Evolutionary conservation across 1,140 invertebrate genomes (phyloP).

Genomic region (Plectrocnemia conspersa): DNA sequence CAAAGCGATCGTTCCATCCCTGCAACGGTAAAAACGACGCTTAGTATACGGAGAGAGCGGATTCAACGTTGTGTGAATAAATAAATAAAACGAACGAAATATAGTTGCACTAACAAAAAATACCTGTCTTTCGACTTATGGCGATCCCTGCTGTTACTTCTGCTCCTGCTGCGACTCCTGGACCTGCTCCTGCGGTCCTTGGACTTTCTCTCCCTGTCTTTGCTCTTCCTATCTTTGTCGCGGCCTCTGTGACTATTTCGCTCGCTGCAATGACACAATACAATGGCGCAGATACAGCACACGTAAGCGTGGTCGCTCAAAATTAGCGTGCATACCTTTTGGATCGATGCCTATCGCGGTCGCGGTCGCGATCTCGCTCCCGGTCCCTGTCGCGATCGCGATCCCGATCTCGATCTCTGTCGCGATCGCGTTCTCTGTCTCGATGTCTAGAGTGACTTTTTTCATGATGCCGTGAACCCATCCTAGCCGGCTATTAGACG

Average conservation of each 20-base stretch:
- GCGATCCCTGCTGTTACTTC: slow-evolving; percentile 45
- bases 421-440: slow-evolving; percentile 43
- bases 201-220: slow-evolving; percentile 31
- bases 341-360: slow-evolving; percentile 42
- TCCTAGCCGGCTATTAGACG: too few species aligned
- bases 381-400: slow-evolving; percentile 39
- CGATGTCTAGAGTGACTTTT: slow-evolving; percentile 38
- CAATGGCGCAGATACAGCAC: neutral
- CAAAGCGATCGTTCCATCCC: slow-evolving; percentile 49
- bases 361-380: slow-evolving; percentile 43
- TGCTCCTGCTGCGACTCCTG: slow-evolving; percentile 42
- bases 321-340: slow-evolving; percentile 40
- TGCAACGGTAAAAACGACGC: slow-evolving; percentile 22
- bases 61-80: neutral
- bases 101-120: slow-evolving; percentile 3
- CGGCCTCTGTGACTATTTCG: slow-evolving; percentile 40
- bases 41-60: neutral
- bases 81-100: neutral
- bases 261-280: slow-evolving; percentile 29
- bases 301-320: neutral
- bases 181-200: slow-evolving; percentile 36
- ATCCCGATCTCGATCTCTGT: slow-evolving; percentile 39
- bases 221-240: slow-evolving; percentile 45
- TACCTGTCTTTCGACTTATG: slow-evolving; percentile 54
- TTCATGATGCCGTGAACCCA: slow-evolving; percentile 48